Evolutionary conservation across 2,113 vertebrate species (phyloP).

Genomic region (Melanostigma gelatinosum): DNA sequence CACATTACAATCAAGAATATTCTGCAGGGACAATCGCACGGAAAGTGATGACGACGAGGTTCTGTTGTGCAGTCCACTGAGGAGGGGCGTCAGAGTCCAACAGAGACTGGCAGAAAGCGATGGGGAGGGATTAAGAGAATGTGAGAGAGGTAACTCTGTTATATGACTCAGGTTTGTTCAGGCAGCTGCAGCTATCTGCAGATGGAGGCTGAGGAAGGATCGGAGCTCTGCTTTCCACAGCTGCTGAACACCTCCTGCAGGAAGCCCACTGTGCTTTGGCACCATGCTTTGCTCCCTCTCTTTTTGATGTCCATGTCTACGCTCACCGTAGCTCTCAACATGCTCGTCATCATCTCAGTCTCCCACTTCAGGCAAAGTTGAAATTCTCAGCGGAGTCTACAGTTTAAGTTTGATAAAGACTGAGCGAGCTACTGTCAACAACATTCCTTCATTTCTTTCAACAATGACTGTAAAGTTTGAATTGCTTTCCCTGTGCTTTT

Average conservation of each 20-base stretch:
- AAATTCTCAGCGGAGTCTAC: not conserved
- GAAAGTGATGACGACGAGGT: not conserved
- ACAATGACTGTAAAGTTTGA: not conserved
- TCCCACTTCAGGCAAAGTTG: constrained; percentile 42
- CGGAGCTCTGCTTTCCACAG: constrained; percentile 39
- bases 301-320: not conserved
- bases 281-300: not conserved
- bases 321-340: constrained; percentile 39
- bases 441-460: not conserved
- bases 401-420: not conserved
- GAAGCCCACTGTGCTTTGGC: not conserved
- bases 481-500: not conserved
- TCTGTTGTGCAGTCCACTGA: not conserved
- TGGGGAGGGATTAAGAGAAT: not conserved
- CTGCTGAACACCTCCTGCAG: not conserved
- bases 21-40: not conserved
- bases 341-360: constrained; percentile 52
- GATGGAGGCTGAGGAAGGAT: not conserved
- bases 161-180: not conserved
- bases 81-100: not conserved
- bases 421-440: not conserved
- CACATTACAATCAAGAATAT: not conserved
- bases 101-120: too few species aligned
- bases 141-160: not conserved
- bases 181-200: not conserved